phyloP scores from a whole-genome alignment of 2,888 invertebrate genomes.

The Tiliacea citrago region DNA sequence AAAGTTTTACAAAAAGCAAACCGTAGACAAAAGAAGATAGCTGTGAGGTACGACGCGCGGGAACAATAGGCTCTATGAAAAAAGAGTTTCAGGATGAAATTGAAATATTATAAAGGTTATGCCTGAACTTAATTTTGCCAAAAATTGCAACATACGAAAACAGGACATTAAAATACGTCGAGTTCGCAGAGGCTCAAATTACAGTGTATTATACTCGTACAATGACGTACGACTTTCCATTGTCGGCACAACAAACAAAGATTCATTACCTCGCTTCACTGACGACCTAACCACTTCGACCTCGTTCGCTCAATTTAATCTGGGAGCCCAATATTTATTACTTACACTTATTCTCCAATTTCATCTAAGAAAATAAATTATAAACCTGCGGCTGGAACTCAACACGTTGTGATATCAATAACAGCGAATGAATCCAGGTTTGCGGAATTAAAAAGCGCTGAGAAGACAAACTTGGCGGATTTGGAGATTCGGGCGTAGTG shows the following conservation, averaged over 20 bases:
- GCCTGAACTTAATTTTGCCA: constrained; percentile 30
- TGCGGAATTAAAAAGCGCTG: constrained; percentile 69
- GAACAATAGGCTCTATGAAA: constrained; percentile 60
- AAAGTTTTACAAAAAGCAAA: constrained; percentile 42
- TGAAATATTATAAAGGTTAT: constrained; percentile 47
- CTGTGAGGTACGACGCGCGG: constrained; percentile 36
- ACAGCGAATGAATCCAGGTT: constrained; percentile 59
- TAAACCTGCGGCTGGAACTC: constrained; percentile 47
- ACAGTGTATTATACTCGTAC: constrained; percentile 28
- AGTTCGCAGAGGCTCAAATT: constrained; percentile 34
- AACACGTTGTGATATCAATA: constrained; percentile 64
- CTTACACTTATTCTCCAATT: constrained; percentile 48
- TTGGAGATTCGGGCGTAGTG: constrained; percentile 73
- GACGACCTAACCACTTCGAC: constrained; percentile 60
- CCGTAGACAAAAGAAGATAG: constrained; percentile 54
- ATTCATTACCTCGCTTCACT: constrained; percentile 58
- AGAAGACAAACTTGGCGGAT: constrained; percentile 66
- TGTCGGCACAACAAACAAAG: constrained; percentile 56
- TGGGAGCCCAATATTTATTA: constrained; percentile 57
- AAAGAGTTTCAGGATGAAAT: constrained; percentile 52
- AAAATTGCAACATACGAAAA: constrained; percentile 31
- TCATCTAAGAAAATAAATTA: constrained; percentile 64
- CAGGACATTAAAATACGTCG: constrained; percentile 41
- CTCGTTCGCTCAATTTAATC: constrained; percentile 62
- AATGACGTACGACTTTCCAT: constrained; percentile 48